A percentile compares a stretch with the other conserved stretches of the same genome.
These are phyloP conservation scores for Nymphicus hollandicus DNA, from an alignment of 2,113 vertebrate species.

Conservation along the genomic window DNA sequence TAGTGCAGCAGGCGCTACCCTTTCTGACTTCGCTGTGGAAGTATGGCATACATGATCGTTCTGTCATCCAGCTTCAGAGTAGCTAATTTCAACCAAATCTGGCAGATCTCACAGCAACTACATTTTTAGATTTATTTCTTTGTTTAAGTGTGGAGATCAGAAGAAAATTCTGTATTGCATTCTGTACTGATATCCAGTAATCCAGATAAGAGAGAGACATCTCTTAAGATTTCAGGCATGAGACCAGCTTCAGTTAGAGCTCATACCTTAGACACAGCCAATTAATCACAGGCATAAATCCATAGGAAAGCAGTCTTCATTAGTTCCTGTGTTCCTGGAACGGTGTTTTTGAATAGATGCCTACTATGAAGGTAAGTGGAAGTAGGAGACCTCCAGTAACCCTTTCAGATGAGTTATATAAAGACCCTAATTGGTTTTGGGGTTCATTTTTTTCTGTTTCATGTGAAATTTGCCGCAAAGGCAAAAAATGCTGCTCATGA, in stretches of 20 bases:
- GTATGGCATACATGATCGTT: accelerated
- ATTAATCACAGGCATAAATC: constrained; percentile 27
- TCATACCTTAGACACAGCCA: not conserved
- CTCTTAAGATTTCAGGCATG: not conserved
- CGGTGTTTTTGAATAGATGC: not conserved
- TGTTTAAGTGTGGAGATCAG: not conserved
- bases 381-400: not conserved
- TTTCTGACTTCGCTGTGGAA: not conserved
- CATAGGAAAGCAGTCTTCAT: not conserved
- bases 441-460: not conserved
- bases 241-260: constrained; percentile 20
- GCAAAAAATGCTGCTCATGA: not conserved
- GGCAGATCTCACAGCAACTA: not conserved
- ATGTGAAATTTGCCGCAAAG: not conserved
- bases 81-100: not conserved
- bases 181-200: not conserved
- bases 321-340: constrained; percentile 23
- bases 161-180: not conserved
- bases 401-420: not conserved
- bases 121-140: not conserved
- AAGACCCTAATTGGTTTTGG: not conserved
- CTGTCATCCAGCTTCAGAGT: not conserved
- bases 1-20: not conserved
- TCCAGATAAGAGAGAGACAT: not conserved
- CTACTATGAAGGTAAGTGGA: not conserved